Evolutionary conservation across 2,113 vertebrate species (phyloP).

Genomic region (Thomomys bottae): DNA sequence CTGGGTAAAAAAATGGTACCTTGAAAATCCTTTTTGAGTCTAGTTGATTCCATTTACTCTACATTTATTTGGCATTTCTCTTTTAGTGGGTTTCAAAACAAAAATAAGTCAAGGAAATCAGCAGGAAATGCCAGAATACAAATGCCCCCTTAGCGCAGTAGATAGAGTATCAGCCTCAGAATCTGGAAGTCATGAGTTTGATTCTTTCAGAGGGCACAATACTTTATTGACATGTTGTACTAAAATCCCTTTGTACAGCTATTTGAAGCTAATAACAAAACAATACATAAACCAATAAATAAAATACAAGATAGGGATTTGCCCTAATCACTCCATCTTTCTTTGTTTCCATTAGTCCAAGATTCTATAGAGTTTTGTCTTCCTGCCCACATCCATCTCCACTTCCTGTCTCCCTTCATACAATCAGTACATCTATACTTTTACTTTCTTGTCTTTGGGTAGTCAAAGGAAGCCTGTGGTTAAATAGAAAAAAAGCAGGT

Average conservation of each 20-base stretch:
- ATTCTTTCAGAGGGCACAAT: no score
- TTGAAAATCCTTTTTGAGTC: neutral
- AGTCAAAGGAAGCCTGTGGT: neutral
- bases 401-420: neutral
- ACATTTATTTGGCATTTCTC: neutral
- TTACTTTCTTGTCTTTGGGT: neutral
- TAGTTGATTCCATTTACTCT: neutral
- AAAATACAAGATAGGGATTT: no score
- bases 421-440: neutral
- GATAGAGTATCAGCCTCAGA: no score
- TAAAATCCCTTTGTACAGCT: no score
- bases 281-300: no score
- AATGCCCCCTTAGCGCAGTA: neutral
- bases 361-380: neutral
- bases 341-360: neutral
- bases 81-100: neutral
- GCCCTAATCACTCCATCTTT: no score
- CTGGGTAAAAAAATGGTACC: neutral
- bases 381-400: no score
- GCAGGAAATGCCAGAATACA: neutral
- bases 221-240: no score
- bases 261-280: no score
- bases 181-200: no score
- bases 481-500: neutral
- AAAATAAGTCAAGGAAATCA: neutral